Evolutionary conservation across 2,113 vertebrate genomes (phyloP), one percentile per base, ranked within the genome.

Genomic region (Cettia cetti): DNA sequence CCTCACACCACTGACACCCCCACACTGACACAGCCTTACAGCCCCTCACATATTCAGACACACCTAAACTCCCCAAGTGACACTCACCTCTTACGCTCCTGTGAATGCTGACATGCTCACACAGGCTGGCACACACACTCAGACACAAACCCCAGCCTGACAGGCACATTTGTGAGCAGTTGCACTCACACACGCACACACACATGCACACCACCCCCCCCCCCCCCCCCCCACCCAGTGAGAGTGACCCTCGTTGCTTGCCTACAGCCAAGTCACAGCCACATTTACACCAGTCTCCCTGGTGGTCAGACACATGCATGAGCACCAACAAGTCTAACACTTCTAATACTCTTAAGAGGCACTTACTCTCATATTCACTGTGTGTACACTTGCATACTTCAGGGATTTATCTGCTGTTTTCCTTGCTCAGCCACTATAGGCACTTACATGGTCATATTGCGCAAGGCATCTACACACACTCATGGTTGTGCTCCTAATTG

Each of bases 321-420:
- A 57, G 33, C 65, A 22, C 57, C 21, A 39, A 3, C 1, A 1
- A 7, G 21, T 39, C 45, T 89, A 52, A 22, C 54, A 6, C 50
- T 27, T 10, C n/a, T 9, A 1, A 1, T 47, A 14, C 44, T 69
- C 42, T n/a, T 37, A 4, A n/a, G 12, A 45, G 54, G 27, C 14
- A 7, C 44, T 95, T 33, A 10, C 11, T 70, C 7, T 14, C 30
- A 4, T 11, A 16, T 27, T 54, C 59, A n/a, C 16, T 49, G 12
- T 10, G 0, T 33, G 40, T 39, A 40, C 1, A 0, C 39, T 76
- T 31, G 23, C 22, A 15, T 19, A 15, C 61, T 45, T 63, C 2
- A 3, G 22, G 77, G 24, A 30, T 50, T 84, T 74, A 6, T 44
- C 1, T 49, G 50, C 42, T 68, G 18, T 28, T 33, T 59, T 40